A percentile compares a stretch with the other conserved stretches of the same genome.
Conservation (phyloP, 2,888 invertebrate species). For the Clunio marinus region DNA sequence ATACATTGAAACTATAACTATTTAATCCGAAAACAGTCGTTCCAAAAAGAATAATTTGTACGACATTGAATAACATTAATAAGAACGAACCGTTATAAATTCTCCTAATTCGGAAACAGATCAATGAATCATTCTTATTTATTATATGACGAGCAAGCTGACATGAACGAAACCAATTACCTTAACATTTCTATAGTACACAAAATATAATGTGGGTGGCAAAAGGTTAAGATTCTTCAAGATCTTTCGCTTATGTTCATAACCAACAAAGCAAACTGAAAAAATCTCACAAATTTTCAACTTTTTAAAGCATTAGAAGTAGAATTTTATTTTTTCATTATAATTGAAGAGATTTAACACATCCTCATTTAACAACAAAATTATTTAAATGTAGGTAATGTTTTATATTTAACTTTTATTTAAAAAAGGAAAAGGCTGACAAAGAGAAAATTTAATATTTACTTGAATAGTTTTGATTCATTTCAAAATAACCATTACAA, state of each 20-base stretch:
- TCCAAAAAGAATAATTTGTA: not conserved
- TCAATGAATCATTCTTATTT: not conserved
- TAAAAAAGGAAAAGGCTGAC: too few species aligned
- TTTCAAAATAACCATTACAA: too few species aligned
- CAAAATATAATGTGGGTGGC: not conserved
- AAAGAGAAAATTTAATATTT: too few species aligned
- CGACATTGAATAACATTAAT: not conserved
- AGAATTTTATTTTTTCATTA: too few species aligned
- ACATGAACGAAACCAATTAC: not conserved
- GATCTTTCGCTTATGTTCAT: constrained; percentile 16
- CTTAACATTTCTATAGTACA: not conserved
- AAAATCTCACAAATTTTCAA: not conserved
- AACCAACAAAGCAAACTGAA: constrained; percentile 32
- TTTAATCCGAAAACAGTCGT: not conserved
- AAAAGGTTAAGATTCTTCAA: constrained; percentile 24
- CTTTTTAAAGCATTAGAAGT: too few species aligned
- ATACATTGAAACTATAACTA: too few species aligned
- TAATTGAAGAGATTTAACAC: too few species aligned
- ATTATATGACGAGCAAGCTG: too few species aligned
- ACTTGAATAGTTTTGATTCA: too few species aligned
- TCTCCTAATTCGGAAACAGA: constrained; percentile 1
- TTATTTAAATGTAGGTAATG: too few species aligned
- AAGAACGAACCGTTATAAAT: constrained; percentile 1
- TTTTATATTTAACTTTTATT: too few species aligned
- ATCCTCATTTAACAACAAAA: too few species aligned